A percentile compares a stretch with the other conserved stretches of the same genome.
phyloP scores from a whole-genome alignment of 2,113 vertebrate species.

The Drymodes brunneopygia region DNA sequence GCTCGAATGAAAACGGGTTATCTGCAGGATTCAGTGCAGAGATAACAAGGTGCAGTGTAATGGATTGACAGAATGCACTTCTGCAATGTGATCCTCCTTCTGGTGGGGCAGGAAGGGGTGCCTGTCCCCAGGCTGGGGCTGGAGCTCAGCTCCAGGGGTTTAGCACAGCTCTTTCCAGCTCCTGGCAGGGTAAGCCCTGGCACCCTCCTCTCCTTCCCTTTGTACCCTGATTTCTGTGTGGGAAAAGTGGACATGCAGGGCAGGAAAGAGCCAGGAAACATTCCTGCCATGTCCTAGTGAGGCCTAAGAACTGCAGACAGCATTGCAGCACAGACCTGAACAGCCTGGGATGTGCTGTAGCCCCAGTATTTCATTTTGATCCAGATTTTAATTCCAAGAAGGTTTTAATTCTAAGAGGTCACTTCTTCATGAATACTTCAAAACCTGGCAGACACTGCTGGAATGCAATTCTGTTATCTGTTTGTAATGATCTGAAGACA shows the following conservation, averaged over 20 bases:
- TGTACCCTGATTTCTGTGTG: not conserved
- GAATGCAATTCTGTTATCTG: not conserved
- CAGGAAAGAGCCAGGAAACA: not conserved
- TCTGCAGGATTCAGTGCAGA: not conserved
- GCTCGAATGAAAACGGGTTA: not conserved
- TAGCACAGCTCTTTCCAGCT: fast-evolving
- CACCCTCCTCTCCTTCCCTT: not conserved
- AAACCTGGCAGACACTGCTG: not conserved
- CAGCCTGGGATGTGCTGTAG: not conserved
- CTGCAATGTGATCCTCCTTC: not conserved
- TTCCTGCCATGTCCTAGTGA: not conserved
- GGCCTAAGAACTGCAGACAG: not conserved
- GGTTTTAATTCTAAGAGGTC: not conserved
- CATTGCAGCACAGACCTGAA: not conserved
- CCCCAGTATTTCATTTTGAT: not conserved
- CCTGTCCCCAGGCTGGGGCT: fast-evolving
- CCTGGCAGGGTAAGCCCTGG: not conserved
- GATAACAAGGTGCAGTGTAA: not conserved
- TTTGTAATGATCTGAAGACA: not conserved
- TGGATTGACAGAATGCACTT: not conserved
- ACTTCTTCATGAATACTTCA: not conserved
- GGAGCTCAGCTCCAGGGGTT: not conserved
- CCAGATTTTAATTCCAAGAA: not conserved
- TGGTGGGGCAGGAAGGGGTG: not conserved
- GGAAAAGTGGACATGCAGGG: not conserved